phyloP scores from a whole-genome alignment of 53 echinoderm and acorn worm genomes.

The Holothuria scabra region DNA sequence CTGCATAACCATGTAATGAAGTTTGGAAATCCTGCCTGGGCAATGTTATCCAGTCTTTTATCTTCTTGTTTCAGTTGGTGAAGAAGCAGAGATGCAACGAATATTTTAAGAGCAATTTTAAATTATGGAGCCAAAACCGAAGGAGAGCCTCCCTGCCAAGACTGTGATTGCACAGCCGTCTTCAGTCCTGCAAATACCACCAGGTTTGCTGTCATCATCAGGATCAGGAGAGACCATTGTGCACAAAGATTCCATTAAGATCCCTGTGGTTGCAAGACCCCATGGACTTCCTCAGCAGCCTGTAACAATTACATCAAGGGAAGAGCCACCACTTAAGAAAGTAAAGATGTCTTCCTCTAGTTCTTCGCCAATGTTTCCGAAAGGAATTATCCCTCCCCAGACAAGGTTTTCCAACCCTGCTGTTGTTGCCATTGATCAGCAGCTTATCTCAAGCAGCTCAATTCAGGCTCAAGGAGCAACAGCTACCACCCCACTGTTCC shows the following conservation, averaged over 20 bases:
- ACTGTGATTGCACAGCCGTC: conserved; percentile 20
- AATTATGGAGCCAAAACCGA: conserved; percentile 9
- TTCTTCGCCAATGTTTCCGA: background rate
- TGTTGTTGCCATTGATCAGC: conserved; percentile 20
- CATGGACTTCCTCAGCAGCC: background rate
- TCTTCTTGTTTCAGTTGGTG: too few relatives aligned
- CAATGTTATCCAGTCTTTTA: too few relatives aligned
- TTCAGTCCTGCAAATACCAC: conserved; percentile 13
- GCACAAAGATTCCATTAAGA: conserved; percentile 20
- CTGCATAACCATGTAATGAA: too few relatives aligned
- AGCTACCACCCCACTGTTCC: background rate
- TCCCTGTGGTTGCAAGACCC: conserved; percentile 16
- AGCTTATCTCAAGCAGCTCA: conserved; percentile 4
- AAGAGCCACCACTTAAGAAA: conserved; percentile 39
- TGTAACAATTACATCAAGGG: background rate
- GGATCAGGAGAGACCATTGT: conserved; percentile 1
- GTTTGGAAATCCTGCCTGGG: too few relatives aligned
- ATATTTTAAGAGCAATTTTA: too few relatives aligned
- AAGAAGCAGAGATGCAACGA: too few relatives aligned
- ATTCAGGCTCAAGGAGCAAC: background rate
- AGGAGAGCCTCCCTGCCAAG: conserved; percentile 17
- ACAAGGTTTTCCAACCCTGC: background rate
- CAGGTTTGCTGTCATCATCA: background rate
- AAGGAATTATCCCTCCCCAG: conserved; percentile 1
- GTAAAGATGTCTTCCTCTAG: background rate